Base-by-base conservation (phyloP, 2,888 invertebrate species). In the Oscheius sp. region DNA sequence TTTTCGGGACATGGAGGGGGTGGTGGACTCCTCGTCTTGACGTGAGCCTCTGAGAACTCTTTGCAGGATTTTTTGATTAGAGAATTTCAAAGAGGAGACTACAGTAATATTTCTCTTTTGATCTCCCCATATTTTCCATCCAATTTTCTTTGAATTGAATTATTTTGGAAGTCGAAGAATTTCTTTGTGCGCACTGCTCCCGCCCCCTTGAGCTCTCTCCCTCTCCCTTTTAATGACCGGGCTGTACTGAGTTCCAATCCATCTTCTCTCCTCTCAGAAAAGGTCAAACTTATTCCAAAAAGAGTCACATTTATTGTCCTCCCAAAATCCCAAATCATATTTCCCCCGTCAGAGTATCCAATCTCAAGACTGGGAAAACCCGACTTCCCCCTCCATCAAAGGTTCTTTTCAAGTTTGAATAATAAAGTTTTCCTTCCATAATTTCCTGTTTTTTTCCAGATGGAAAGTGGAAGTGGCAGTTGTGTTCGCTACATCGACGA, bases 401-500 rank as follows among this genome's bases (percentile, higher is more conserved):
- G 37, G 37, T 37, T 15, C 15, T 37, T 37, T 37, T 37, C 10
- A 8, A 37, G 15, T 37, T 15, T 37, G 37, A 8, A 12, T 37
- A 0, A 8, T 37, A 15, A 37, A 37, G 15, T 37, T 10, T 37
- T 8, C 15, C 10, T 10, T 10, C 8, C 37, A 37, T 0, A 12
- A 27, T 10, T n/a, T n/a, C n/a, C n/a, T n/a, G n/a, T n/a, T n/a
- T n/a, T n/a, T 61, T 61, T 61, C 12, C 45, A 61, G 61, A 61
- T 61, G 61, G 45, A 42, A 6, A 27, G n/a, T 3, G 61, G 27
- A 20, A 42, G 15, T 15, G 61, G 42, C 2, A 25, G 39, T 12
- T 83, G 83, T 65, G 57, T 74, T 15, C 69, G 79, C 39, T 83
- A 72, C 67, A 75, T 80, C 34, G 81, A 81, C 53, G 68, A 76